phyloP scores from a whole-genome alignment of 2,797 vertebrate species.

The Amblyraja radiata region DNA sequence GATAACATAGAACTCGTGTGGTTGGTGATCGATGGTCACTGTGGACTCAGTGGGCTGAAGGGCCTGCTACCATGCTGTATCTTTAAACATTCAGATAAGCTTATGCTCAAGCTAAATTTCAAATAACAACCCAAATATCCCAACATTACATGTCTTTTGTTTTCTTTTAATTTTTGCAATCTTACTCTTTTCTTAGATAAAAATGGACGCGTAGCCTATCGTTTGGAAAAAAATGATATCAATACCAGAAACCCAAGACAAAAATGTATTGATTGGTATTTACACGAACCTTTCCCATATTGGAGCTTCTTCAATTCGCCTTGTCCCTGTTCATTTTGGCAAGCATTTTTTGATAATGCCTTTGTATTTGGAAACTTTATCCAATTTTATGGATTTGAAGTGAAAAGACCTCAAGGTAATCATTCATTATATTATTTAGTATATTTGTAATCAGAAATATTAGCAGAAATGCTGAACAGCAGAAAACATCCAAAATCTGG shows the following conservation, averaged over 20 bases:
- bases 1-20: too few relatives aligned
- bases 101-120: not conserved
- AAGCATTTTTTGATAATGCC: constrained; percentile 16
- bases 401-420: constrained; percentile 29
- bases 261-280: constrained; percentile 5
- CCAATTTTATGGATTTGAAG: not conserved
- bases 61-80: too few relatives aligned
- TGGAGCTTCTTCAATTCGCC: not conserved
- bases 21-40: too few relatives aligned
- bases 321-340: constrained; percentile 27
- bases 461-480: not conserved
- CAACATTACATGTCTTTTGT: not conserved
- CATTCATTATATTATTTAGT: not conserved
- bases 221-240: not conserved
- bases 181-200: not conserved
- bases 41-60: too few relatives aligned
- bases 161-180: not conserved
- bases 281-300: not conserved
- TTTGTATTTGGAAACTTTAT: not conserved
- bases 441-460: not conserved
- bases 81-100: not conserved
- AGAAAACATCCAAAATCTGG: not conserved
- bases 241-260: constrained; percentile 12
- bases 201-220: constrained; percentile 17
- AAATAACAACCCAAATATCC: not conserved